These are phyloP conservation scores for Hydrolagus colliei DNA, from an alignment of 2,797 vertebrate genomes.

Conservation along the genomic window DNA sequence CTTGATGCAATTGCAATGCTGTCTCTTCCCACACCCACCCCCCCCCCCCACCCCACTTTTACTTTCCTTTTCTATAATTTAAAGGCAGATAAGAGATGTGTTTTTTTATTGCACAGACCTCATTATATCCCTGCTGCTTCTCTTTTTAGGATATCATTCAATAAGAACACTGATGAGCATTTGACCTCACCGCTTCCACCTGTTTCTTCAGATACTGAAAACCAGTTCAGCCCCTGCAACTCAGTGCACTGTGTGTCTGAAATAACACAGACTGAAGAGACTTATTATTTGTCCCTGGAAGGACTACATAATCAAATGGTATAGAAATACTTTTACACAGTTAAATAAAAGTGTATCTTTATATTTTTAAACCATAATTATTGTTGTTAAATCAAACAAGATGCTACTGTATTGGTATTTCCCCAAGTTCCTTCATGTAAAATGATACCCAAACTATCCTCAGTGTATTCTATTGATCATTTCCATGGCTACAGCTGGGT, in stretches of 20 bases:
- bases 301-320: neutral
- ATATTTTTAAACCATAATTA: neutral
- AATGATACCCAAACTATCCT: too few species aligned
- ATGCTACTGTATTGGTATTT: too few species aligned
- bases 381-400: too few species aligned
- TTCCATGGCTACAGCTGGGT: too few species aligned
- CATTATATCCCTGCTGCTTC: neutral
- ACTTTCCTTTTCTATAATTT: too few species aligned
- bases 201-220: constrained; percentile 6
- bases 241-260: neutral
- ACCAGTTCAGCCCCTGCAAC: neutral
- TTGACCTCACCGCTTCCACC: constrained; percentile 10
- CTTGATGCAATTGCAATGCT: too few species aligned
- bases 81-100: neutral
- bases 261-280: neutral
- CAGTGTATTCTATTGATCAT: too few species aligned
- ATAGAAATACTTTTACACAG: neutral
- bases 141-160: constrained; percentile 12
- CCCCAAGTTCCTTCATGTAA: too few species aligned
- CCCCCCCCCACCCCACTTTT: too few species aligned
- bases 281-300: neutral
- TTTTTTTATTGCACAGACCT: neutral
- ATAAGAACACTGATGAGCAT: constrained; percentile 18
- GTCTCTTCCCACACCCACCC: too few species aligned
- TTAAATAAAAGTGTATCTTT: neutral